phyloP scores from a whole-genome alignment of 2,888 invertebrate genomes.

The Malachius bipustulatus region DNA sequence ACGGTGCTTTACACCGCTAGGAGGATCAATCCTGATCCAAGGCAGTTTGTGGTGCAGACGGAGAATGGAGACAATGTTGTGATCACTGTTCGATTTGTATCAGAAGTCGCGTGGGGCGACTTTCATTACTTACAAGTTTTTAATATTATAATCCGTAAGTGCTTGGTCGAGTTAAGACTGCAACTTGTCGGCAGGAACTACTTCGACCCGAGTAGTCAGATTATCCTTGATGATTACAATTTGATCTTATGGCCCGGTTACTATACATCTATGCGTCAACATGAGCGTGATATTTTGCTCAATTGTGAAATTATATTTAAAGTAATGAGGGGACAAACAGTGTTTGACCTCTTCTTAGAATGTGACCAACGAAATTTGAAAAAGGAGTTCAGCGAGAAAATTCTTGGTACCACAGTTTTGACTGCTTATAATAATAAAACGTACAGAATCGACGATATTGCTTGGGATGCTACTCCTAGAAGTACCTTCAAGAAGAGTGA shows the following conservation, averaged over 20 bases:
- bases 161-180: conserved; percentile 48
- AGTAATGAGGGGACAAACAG: conserved; percentile 66
- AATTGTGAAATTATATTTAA: conserved; percentile 74
- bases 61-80: conserved; percentile 40
- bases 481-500: conserved; percentile 49
- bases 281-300: conserved; percentile 63
- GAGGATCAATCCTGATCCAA: conserved; percentile 43
- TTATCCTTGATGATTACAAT: conserved; percentile 47
- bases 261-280: conserved; percentile 72
- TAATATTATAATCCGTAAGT: conserved; percentile 64
- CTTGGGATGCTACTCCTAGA: conserved; percentile 46
- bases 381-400: conserved; percentile 34
- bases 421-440: conserved; percentile 70
- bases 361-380: conserved; percentile 32
- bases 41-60: conserved; percentile 45
- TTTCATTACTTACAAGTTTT: conserved; percentile 63
- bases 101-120: conserved; percentile 52
- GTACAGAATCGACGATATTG: conserved; percentile 63
- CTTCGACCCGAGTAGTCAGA: conserved; percentile 63
- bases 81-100: conserved; percentile 47
- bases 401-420: conserved; percentile 52
- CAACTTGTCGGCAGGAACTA: conserved; percentile 61
- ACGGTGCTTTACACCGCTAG: conserved; percentile 53
- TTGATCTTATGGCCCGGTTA: conserved; percentile 77
- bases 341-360: conserved; percentile 50